phyloP scores from a whole-genome alignment of 2,797 vertebrate species.

The Atherinosoma microstoma region DNA sequence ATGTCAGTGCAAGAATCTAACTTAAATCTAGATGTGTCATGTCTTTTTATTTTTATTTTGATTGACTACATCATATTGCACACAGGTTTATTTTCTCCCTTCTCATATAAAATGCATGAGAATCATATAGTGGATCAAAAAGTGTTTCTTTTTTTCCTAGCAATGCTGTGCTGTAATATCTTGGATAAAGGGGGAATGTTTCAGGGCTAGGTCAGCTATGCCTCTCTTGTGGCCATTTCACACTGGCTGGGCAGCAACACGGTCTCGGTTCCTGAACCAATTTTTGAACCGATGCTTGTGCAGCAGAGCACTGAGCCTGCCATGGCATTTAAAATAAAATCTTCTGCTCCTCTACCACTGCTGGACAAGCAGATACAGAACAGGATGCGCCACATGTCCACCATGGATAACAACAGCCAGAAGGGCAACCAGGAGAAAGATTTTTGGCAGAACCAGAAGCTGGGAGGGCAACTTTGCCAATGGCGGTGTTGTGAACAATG shows the following conservation, averaged over 20 bases:
- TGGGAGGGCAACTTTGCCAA: too few species aligned
- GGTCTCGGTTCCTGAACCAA: slow-evolving; percentile 9
- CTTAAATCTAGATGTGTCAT: slow-evolving; percentile 14
- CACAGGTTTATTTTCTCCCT: slow-evolving; percentile 1
- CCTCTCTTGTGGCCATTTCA: neutral
- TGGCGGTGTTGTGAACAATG: too few species aligned
- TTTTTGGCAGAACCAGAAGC: too few species aligned
- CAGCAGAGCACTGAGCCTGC: too few species aligned
- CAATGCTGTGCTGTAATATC: slow-evolving; percentile 17
- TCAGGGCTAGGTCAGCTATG: slow-evolving; percentile 10
- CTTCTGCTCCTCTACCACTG: too few species aligned
- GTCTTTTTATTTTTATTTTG: slow-evolving; percentile 2
- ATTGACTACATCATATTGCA: slow-evolving; percentile 17
- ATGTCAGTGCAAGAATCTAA: neutral
- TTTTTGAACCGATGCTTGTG: too few species aligned
- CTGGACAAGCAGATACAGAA: too few species aligned
- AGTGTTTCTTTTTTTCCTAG: slow-evolving; percentile 19
- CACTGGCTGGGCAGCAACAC: slow-evolving; percentile 2
- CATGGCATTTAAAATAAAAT: too few species aligned
- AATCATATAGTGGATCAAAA: slow-evolving; percentile 36
- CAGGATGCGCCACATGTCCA: too few species aligned
- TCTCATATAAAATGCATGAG: slow-evolving; percentile 16
- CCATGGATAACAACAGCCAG: too few species aligned
- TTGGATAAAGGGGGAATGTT: slow-evolving; percentile 17
- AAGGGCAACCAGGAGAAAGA: too few species aligned